Evolutionary conservation across 2,113 vertebrate genomes (phyloP), one percentile per base, ranked within the genome.

Genomic region (Macaca mulatta): DNA sequence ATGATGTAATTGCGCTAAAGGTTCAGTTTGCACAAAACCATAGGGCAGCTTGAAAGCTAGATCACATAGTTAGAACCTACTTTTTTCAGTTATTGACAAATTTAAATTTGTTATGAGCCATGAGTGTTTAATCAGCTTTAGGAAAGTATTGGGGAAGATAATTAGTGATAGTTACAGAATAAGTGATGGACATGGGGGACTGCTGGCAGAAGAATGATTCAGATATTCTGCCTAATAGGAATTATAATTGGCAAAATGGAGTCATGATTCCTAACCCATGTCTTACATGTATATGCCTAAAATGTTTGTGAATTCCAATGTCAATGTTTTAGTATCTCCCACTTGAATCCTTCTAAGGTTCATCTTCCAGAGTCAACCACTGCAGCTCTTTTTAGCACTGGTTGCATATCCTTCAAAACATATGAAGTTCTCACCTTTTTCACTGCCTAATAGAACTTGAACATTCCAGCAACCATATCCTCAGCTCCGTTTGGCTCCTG

Each of bases 161-260:
- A 82, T 52, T 78, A 13, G 45, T 93, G 52, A 27, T 12, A 85
- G 78, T 86, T 74, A 83, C 57, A 83, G 64, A 92, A 86, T 61
- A 45, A 25, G 50, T 82, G 10, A 3, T 52, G 3, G 23, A 88
- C 59, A 87, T 72, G 6, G 8, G 45, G 48, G 45, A 94, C 17
- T 20, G 5, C 2, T 43, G 72, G 27, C 40, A 86, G 75, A 55
- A 70, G 8, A 35, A 43, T 13, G 55, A 43, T 50, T 52, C 43
- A 57, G 83, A 72, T 72, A 67, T 32, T 70, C n/a, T 81, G 55
- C 13, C 79, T 59, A 75, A 70, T 8, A 86, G 40, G 0, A 57
- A 23, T 16, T n/a, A 84, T 67, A 61, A 82, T 20, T 48, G 18
- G 50, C 27, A 82, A 92, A 87, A 75, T n/a, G 3, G 4, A 92